Evolutionary conservation across 1,140 invertebrate species (phyloP).

Genomic region (Calycopis cecrops): DNA sequence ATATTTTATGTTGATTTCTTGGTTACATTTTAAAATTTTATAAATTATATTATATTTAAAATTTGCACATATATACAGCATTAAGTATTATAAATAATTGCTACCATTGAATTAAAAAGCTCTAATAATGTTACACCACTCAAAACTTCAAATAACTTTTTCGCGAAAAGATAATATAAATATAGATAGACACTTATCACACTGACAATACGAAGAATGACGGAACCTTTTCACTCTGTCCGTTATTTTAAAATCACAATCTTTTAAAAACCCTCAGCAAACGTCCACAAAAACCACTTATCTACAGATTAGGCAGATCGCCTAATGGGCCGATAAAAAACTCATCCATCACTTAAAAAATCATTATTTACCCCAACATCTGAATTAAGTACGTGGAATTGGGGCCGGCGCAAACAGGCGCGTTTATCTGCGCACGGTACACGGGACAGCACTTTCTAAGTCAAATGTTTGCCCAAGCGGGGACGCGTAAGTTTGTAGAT

Average conservation of each 20-base stretch:
- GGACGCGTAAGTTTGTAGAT: slow-evolving; percentile 65
- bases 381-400: slow-evolving; percentile 50
- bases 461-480: slow-evolving; percentile 69
- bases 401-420: slow-evolving; percentile 51
- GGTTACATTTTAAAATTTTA: too few species aligned
- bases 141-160: too few species aligned
- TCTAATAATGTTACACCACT: too few species aligned
- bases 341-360: slow-evolving; percentile 12
- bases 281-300: slow-evolving; percentile 6
- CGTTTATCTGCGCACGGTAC: slow-evolving; percentile 65
- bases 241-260: neutral
- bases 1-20: too few species aligned
- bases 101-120: too few species aligned
- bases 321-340: slow-evolving; percentile 19
- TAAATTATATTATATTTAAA: too few species aligned
- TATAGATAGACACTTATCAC: too few species aligned
- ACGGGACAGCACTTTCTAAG: slow-evolving; percentile 72
- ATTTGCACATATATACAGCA: too few species aligned
- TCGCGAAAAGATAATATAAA: too few species aligned
- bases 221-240: too few species aligned
- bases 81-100: too few species aligned
- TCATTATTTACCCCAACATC: slow-evolving; percentile 39
- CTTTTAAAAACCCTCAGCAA: neutral
- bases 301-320: neutral
- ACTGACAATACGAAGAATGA: too few species aligned